Percentiles rank a stretch among this genome's conserved stretches.
Conservation (phyloP, 2,113 vertebrate species). For the Epinephelus moara region DNA sequence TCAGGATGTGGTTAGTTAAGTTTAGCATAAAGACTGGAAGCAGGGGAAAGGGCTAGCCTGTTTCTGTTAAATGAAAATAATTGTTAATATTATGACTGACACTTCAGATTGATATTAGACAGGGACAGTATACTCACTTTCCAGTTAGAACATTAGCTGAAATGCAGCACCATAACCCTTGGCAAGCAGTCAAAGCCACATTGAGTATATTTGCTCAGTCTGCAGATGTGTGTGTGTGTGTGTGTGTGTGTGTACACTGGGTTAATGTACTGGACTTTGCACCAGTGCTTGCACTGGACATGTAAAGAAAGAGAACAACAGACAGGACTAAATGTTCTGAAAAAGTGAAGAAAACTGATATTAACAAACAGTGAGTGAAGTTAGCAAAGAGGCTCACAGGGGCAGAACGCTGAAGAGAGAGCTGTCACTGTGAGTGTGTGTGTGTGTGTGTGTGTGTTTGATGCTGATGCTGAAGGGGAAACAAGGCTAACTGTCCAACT, state of each 20-base stretch:
- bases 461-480: conserved; percentile 19
- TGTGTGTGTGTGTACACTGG: conserved; percentile 5
- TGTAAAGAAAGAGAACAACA: conserved; percentile 16
- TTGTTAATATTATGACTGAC: neutral
- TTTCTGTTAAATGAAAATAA: neutral
- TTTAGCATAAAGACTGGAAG: neutral
- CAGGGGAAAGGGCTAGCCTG: neutral
- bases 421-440: conserved; percentile 17
- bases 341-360: conserved; percentile 32
- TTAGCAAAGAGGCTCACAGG: neutral
- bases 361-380: conserved; percentile 12
- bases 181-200: conserved; percentile 20
- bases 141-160: conserved; percentile 7
- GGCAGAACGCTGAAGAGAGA: neutral
- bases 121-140: conserved; percentile 17
- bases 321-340: conserved; percentile 54
- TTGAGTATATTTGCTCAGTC: conserved; percentile 30
- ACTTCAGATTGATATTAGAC: neutral
- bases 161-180: conserved; percentile 3
- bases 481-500: conserved; percentile 2
- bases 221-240: conserved; percentile 1
- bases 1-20: neutral
- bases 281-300: conserved; percentile 26
- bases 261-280: conserved; percentile 64
- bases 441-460: conserved; percentile 2